Conservation (phyloP, 2,888 invertebrate species). For the Ferrisia virgata region DNA sequence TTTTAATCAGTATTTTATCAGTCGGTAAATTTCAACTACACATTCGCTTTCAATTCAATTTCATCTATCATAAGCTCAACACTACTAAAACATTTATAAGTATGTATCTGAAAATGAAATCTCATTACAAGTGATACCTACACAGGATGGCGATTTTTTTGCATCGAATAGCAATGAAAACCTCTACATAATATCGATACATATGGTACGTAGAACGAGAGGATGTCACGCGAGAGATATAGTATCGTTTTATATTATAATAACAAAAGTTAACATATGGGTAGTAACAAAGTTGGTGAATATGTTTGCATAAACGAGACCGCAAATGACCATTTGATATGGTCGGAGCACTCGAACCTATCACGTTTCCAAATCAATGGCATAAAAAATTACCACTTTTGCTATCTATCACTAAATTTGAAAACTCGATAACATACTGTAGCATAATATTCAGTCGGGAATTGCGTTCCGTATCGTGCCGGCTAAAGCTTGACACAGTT, state of each 20-base stretch:
- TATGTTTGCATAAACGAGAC: not conserved
- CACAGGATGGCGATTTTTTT: not conserved
- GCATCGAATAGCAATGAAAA: no score
- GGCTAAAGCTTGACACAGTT: not conserved
- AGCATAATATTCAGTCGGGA: not conserved
- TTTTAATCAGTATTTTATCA: no score
- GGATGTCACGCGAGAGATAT: not conserved
- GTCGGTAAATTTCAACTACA: no score
- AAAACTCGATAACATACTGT: not conserved
- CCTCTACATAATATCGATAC: no score
- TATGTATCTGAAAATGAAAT: not conserved
- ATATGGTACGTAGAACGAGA: no score
- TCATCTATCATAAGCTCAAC: no score
- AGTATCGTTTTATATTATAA: slow-evolving; percentile 2
- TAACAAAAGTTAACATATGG: not conserved
- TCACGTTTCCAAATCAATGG: not conserved
- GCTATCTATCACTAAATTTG: not conserved
- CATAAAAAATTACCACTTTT: slow-evolving; percentile 1
- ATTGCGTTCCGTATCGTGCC: not conserved
- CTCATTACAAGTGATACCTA: not conserved
- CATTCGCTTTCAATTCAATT: no score
- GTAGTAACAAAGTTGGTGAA: not conserved
- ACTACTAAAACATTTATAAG: not conserved
- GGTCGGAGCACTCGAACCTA: not conserved
- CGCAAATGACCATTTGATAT: not conserved